These are phyloP conservation scores for Pseudomyrmex gracilis DNA, from an alignment of 1,140 invertebrate species.

Conservation along the genomic window DNA sequence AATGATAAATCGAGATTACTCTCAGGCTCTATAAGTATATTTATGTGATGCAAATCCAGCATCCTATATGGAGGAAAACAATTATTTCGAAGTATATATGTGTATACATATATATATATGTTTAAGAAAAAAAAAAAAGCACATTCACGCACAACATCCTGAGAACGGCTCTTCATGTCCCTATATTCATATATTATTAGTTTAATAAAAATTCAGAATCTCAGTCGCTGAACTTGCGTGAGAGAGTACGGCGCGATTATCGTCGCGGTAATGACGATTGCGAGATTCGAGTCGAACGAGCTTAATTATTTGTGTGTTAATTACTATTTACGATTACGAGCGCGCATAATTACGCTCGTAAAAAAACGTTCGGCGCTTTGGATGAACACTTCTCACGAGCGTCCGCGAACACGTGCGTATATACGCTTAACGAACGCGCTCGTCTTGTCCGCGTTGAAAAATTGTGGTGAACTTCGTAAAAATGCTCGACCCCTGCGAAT, in stretches of 20 bases:
- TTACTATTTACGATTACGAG: slow-evolving; percentile 55
- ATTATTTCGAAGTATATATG: too few species aligned
- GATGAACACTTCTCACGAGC: background rate
- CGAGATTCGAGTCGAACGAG: background rate
- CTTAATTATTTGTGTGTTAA: slow-evolving; percentile 50
- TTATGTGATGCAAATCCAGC: too few species aligned
- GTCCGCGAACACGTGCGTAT: slow-evolving; percentile 13
- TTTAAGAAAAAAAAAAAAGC: too few species aligned
- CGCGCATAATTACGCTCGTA: slow-evolving; percentile 42
- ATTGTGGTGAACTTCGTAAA: slow-evolving; percentile 50
- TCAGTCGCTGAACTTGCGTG: background rate
- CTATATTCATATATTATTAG: too few species aligned
- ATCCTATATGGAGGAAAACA: too few species aligned
- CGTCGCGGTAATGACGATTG: background rate
- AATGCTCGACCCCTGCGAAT: slow-evolving; percentile 2
- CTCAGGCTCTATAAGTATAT: too few species aligned
- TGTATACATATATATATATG: too few species aligned
- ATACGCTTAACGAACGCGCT: slow-evolving; percentile 42
- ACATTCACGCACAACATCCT: too few species aligned
- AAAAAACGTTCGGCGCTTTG: slow-evolving; percentile 15
- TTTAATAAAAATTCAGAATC: slow-evolving; percentile 10
- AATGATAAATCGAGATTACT: too few species aligned
- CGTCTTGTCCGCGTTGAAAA: slow-evolving; percentile 11
- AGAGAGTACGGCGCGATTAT: background rate
- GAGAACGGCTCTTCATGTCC: too few species aligned